A percentile compares a stretch with the other conserved stretches of the same genome.
Conservation (phyloP, 2,888 invertebrate species). For the Leptinotarsa rubiginosa region DNA sequence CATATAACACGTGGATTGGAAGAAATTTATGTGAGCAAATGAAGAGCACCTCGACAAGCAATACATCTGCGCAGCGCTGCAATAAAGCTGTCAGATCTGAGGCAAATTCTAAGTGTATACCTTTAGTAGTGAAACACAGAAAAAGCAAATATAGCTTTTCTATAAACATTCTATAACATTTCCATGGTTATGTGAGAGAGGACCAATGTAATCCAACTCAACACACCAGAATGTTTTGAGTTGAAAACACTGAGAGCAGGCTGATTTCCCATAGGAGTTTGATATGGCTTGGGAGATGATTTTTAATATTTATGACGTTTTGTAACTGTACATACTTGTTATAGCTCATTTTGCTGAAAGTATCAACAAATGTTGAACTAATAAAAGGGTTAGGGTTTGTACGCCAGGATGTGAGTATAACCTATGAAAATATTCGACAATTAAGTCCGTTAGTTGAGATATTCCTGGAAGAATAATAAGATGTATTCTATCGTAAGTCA, state of each 20-base stretch:
- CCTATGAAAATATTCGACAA: neutral
- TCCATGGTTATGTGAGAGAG: neutral
- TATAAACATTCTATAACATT: neutral
- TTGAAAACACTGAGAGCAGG: neutral
- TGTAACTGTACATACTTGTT: neutral
- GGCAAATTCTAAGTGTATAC: neutral
- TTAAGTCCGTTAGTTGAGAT: neutral
- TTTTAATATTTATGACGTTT: neutral
- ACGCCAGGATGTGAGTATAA: neutral
- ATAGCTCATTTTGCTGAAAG: neutral
- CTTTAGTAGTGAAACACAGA: neutral
- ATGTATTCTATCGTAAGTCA: neutral
- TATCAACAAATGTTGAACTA: constrained; percentile 6
- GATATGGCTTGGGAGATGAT: neutral
- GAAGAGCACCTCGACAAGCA: neutral
- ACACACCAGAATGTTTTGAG: neutral
- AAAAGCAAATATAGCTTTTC: constrained; percentile 12
- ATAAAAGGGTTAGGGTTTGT: neutral
- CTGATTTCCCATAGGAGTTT: constrained; percentile 6
- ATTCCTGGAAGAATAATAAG: neutral
- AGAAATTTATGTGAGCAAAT: no score
- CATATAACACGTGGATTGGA: no score
- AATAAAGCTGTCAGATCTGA: neutral
- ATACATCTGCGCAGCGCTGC: constrained; percentile 5
- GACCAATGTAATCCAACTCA: neutral